Evolutionary conservation across 1,140 invertebrate genomes (phyloP).

Genomic region (Meteorus sp.): DNA sequence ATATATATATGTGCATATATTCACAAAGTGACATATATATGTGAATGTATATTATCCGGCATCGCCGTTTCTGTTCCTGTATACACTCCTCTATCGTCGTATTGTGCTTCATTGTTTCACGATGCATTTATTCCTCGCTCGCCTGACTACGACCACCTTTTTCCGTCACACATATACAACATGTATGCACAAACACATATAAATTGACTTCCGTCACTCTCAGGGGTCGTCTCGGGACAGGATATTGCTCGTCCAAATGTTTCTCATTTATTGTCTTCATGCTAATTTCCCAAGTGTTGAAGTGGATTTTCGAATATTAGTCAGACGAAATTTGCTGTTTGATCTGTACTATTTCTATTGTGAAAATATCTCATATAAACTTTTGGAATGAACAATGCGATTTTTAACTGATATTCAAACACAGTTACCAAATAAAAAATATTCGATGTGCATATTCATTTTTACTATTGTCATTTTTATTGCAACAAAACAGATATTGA

Average conservation of each 20-base stretch:
- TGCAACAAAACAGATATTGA: too few relatives aligned
- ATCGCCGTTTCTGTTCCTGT: too few relatives aligned
- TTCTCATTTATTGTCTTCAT: constrained; percentile 37
- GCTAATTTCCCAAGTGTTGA: constrained; percentile 31
- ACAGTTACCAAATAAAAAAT: neutral
- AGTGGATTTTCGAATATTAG: constrained; percentile 11
- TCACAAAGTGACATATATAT: neutral
- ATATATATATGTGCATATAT: neutral
- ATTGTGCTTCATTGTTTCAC: constrained; percentile 30
- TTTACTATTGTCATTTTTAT: too few relatives aligned
- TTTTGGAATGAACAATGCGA: too few relatives aligned
- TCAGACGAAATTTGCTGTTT: too few relatives aligned
- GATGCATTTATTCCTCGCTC: constrained; percentile 28
- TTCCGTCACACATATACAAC: constrained; percentile 25
- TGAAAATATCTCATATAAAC: too few relatives aligned
- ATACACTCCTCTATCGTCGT: neutral
- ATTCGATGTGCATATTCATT: too few relatives aligned
- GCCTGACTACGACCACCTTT: constrained; percentile 29
- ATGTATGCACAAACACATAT: too few relatives aligned
- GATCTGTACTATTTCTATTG: neutral
- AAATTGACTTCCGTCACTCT: constrained; percentile 30
- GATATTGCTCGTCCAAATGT: constrained; percentile 33
- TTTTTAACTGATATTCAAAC: too few relatives aligned
- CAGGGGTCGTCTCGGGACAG: constrained; percentile 32
- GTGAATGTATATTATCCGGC: too few relatives aligned